Conservation (phyloP, 2,888 invertebrate species). For the Phragmatobia fuliginosa region DNA sequence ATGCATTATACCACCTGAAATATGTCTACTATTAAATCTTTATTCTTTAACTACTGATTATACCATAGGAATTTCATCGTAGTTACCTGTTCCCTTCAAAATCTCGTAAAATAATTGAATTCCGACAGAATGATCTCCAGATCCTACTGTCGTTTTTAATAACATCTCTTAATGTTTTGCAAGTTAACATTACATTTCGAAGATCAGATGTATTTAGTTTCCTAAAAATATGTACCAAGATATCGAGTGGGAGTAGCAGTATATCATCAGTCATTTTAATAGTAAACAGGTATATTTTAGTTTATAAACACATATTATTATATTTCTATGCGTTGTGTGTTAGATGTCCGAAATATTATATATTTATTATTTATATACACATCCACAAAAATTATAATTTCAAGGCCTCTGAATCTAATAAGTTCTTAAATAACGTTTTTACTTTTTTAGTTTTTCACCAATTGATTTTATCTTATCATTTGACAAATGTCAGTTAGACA, state of each 20-base stretch:
- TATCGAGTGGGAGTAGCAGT: constrained; percentile 67
- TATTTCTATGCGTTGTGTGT: no score
- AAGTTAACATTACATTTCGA: constrained; percentile 70
- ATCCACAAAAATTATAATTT: neutral
- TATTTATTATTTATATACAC: no score
- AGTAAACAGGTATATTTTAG: neutral
- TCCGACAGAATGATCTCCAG: constrained; percentile 63
- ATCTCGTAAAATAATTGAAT: constrained; percentile 57
- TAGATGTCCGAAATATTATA: no score
- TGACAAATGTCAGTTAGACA: constrained; percentile 14
- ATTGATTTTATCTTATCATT: neutral
- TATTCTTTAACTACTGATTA: neutral
- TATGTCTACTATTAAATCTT: neutral
- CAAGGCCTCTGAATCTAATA: neutral
- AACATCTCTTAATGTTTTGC: constrained; percentile 65
- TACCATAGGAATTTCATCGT: neutral
- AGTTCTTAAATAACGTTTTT: neutral
- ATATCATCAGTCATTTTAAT: constrained; percentile 37
- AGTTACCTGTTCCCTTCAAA: constrained; percentile 50
- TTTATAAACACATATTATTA: neutral
- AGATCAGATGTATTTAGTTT: constrained; percentile 64
- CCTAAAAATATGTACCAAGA: constrained; percentile 67
- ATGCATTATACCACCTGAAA: constrained; percentile 23
- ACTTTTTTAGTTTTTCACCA: neutral
- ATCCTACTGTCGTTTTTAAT: constrained; percentile 66